Percentiles rank a stretch among this genome's conserved stretches.
These are phyloP conservation scores for Drosophila sturtevanti DNA, from an alignment of 1,140 invertebrate species.

Conservation along the genomic window DNA sequence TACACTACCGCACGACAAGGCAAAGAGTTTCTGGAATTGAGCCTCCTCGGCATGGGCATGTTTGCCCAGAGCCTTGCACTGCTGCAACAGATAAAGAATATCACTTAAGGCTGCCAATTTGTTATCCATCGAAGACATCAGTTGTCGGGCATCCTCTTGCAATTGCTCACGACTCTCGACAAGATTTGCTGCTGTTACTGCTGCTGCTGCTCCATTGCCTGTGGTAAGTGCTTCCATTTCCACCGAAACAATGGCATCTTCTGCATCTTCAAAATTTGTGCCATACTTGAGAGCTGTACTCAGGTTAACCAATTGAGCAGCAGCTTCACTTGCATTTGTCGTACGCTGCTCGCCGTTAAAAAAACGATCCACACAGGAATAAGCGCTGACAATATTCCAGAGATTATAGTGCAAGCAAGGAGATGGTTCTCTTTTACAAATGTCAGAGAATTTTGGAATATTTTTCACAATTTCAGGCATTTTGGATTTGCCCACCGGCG, in stretches of 20 bases:
- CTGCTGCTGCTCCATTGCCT: constrained; percentile 55
- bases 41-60: constrained; percentile 67
- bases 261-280: constrained; percentile 85
- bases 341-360: constrained; percentile 88
- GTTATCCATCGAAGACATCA: constrained; percentile 55
- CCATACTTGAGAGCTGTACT: constrained; percentile 86
- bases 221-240: constrained; percentile 80
- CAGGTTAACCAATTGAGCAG: constrained; percentile 84
- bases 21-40: constrained; percentile 84
- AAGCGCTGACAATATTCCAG: constrained; percentile 87
- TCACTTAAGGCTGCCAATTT: constrained; percentile 85
- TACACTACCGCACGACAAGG: constrained; percentile 81
- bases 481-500: constrained; percentile 29
- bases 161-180: constrained; percentile 61
- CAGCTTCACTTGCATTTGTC: constrained; percentile 85
- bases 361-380: constrained; percentile 86
- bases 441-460: constrained; percentile 83
- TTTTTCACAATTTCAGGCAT: constrained; percentile 57
- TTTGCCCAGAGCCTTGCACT: constrained; percentile 74
- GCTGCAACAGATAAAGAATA: constrained; percentile 84
- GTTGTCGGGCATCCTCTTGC: constrained; percentile 56
- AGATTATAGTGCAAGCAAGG: constrained; percentile 87
- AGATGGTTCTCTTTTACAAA: constrained; percentile 86
- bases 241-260: constrained; percentile 86
- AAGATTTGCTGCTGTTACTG: constrained; percentile 41